Evolutionary conservation across 2,797 vertebrate genomes (phyloP), one percentile per base, ranked within the genome.

Genomic region (Odontamblyopus lacepedii): DNA sequence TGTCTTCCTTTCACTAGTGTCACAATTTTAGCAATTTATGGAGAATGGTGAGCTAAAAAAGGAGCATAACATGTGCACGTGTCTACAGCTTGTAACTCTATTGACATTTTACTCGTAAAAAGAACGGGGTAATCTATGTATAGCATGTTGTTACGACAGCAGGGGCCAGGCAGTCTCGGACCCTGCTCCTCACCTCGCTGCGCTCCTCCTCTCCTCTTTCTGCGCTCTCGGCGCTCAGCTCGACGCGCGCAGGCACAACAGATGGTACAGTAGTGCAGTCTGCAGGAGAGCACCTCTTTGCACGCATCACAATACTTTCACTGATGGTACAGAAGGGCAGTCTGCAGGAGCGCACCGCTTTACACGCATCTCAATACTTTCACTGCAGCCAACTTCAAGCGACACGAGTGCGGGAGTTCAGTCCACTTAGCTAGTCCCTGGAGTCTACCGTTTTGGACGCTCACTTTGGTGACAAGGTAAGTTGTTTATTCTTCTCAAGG

Each of bases 401-500:
- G 55, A 67, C 51, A 56, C 78, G 75, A 77, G 73, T 8, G 55
- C 32, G 78, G 63, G 55, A 74, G 11, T 72, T 85, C 74, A 74
- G 68, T 70, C 83, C 48, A 85, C 79, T 86, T 78, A 73, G 50
- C 60, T 82, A 15, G 70, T 84, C 65, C 26, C 83, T 81, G 90
- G 90, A 91, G 85, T 83, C 74, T 73, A 83, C 75, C 71, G 15
- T 85, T 29, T 89, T 73, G 76, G 60, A 72, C 82, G 74, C 78
- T 73, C 75, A 80, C 78, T 86, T 88, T 83, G 79, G 85, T 83
- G 84, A 74, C 70, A 78, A 89, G 92, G 93, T 94, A 91, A 92
- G 89, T 90, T 92, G 44, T 29, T 18, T 30, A 70, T 53, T 48
- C 72, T 74, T 57, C 9, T 63, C 2, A 1, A 30, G 69, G 0